A percentile compares a stretch with the other conserved stretches of the same genome.
Evolutionary conservation across 92 coral and sea anemone species (phyloP).

Genomic region (Parazoanthus darwini): DNA sequence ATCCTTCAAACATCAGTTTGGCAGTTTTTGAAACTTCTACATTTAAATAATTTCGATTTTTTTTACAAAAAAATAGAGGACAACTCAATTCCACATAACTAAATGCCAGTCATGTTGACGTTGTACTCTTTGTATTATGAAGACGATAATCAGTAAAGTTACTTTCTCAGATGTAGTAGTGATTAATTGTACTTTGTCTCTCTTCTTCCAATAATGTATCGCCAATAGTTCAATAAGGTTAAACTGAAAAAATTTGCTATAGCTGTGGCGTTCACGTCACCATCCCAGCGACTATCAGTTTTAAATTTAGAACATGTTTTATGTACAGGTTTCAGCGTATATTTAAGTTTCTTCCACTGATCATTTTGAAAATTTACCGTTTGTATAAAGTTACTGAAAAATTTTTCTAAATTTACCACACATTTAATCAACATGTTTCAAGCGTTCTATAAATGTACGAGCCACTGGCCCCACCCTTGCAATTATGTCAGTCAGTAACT

Average conservation of each 20-base stretch:
- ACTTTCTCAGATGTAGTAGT: too few species aligned
- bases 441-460: neutral
- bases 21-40: neutral
- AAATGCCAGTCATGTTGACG: too few species aligned
- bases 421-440: constrained; percentile 2
- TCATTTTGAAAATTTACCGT: neutral
- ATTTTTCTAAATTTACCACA: neutral
- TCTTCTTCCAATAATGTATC: neutral
- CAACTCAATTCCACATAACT: too few species aligned
- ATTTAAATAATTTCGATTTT: too few species aligned
- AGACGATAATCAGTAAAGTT: neutral
- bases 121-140: too few species aligned
- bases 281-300: neutral
- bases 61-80: neutral
- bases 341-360: neutral
- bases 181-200: neutral
- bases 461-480: neutral
- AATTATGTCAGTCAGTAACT: constrained; percentile 10
- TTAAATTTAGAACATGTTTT: too few species aligned
- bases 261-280: neutral
- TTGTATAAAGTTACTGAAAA: neutral
- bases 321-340: neutral
- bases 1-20: too few species aligned
- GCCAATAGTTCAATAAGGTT: neutral
- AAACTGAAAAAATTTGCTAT: neutral